These are phyloP conservation scores for Pollenia griseotomentosa DNA, from an alignment of 2,888 invertebrate genomes.

Conservation along the genomic window DNA sequence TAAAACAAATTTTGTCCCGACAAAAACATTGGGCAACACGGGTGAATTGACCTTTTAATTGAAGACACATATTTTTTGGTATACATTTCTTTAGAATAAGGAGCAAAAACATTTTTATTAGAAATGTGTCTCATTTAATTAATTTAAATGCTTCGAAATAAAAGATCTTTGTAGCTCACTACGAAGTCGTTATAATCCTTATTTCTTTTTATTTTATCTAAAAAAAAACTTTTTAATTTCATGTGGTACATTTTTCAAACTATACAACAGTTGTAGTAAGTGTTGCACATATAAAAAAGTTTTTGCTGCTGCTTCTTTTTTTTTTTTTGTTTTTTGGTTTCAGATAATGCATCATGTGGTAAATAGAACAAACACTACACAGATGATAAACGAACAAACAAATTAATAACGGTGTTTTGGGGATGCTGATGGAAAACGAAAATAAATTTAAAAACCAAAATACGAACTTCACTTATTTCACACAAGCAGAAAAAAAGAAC, in stretches of 20 bases:
- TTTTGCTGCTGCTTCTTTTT: slow-evolving; percentile 22
- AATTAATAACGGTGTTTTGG: slow-evolving; percentile 48
- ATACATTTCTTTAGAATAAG: too few species aligned
- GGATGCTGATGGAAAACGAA: slow-evolving; percentile 30
- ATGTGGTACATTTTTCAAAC: slow-evolving; percentile 6
- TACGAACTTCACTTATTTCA: slow-evolving; percentile 42
- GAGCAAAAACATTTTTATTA: too few species aligned
- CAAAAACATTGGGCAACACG: too few species aligned
- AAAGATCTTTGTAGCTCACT: neutral
- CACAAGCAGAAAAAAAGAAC: slow-evolving; percentile 17
- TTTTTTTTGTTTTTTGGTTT: slow-evolving; percentile 26
- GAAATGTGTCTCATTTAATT: too few species aligned
- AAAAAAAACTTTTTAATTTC: slow-evolving; percentile 20
- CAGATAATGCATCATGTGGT: slow-evolving; percentile 64
- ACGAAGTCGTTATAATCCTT: neutral
- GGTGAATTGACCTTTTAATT: too few species aligned
- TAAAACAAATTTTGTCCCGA: too few species aligned
- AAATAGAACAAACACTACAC: slow-evolving; percentile 56
- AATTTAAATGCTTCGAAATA: neutral
- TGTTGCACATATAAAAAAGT: slow-evolving; percentile 39
- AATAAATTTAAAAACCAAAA: slow-evolving; percentile 26
- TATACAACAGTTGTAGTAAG: neutral
- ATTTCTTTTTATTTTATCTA: neutral
- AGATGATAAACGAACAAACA: slow-evolving; percentile 46
- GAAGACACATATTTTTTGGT: too few species aligned